phyloP scores from a whole-genome alignment of 2,113 vertebrate species.

The Conger conger region DNA sequence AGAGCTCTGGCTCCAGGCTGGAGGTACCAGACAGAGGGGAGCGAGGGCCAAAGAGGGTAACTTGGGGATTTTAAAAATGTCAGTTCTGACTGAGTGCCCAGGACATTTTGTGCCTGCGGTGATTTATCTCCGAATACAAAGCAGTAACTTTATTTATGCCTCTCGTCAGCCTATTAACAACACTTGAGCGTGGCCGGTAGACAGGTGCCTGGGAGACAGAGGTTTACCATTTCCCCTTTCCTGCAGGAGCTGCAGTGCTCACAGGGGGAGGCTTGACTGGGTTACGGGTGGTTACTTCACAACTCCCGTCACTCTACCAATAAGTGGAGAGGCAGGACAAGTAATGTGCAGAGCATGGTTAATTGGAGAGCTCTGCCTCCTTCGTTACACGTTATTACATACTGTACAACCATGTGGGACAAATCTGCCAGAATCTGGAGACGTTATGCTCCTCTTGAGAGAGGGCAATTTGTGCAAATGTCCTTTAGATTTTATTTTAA shows the following conservation, averaged over 20 bases:
- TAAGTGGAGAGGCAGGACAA: not conserved
- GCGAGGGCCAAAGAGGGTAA: slow-evolving; percentile 19
- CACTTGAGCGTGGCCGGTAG: slow-evolving; percentile 58
- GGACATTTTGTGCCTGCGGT: slow-evolving; percentile 47
- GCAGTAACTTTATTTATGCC: slow-evolving; percentile 63
- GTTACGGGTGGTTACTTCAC: slow-evolving; percentile 18
- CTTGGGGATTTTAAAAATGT: slow-evolving; percentile 54
- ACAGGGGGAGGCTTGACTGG: not conserved
- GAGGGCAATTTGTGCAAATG: not conserved
- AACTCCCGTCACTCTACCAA: not conserved
- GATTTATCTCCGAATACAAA: slow-evolving; percentile 58
- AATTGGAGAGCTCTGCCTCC: slow-evolving; percentile 27
- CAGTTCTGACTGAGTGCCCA: slow-evolving; percentile 49
- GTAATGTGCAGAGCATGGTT: slow-evolving; percentile 2
- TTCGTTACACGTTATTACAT: slow-evolving; percentile 9
- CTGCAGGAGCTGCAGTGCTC: slow-evolving; percentile 38
- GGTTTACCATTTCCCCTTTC: slow-evolving; percentile 52
- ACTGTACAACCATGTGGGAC: slow-evolving; percentile 19
- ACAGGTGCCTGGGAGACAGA: slow-evolving; percentile 58
- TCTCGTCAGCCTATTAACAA: slow-evolving; percentile 69
- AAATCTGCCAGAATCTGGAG: slow-evolving; percentile 13
- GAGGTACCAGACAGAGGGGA: not conserved
- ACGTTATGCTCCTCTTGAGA: not conserved
- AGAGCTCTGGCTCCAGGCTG: not conserved
- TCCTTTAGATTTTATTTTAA: not conserved